Conservation (phyloP, 2,113 vertebrate genomes). For the Sinocyclocheilus maitianheensis region DNA sequence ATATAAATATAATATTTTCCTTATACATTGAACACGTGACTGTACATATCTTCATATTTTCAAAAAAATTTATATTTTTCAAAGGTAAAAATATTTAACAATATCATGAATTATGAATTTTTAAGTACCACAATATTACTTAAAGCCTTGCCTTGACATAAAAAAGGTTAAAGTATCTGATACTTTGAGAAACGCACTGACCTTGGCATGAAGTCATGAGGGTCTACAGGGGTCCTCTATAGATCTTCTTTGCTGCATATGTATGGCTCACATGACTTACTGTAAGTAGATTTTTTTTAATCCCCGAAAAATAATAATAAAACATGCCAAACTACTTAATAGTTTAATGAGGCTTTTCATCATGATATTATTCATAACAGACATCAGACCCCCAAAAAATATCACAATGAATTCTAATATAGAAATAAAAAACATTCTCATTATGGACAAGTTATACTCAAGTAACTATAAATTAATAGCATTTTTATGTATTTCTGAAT, state of each 20-base stretch:
- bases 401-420: neutral
- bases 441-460: neutral
- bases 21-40: neutral
- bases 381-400: neutral
- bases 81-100: too few relatives aligned
- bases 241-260: neutral
- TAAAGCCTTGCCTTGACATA: neutral
- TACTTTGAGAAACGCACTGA: neutral
- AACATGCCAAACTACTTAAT: neutral
- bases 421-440: neutral
- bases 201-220: neutral
- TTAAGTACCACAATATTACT: neutral
- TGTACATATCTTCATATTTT: too few relatives aligned
- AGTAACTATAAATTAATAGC: neutral
- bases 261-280: neutral
- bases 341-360: neutral
- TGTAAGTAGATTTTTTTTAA: neutral
- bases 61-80: too few relatives aligned
- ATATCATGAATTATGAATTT: too few relatives aligned
- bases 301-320: neutral
- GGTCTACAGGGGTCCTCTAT: neutral
- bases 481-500: neutral
- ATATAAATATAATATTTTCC: neutral
- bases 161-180: neutral
- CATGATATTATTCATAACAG: neutral